Evolutionary conservation across 2,888 invertebrate species (phyloP), one percentile per base, ranked within the genome.

Genomic region (Sphaerophoria taeniata): DNA sequence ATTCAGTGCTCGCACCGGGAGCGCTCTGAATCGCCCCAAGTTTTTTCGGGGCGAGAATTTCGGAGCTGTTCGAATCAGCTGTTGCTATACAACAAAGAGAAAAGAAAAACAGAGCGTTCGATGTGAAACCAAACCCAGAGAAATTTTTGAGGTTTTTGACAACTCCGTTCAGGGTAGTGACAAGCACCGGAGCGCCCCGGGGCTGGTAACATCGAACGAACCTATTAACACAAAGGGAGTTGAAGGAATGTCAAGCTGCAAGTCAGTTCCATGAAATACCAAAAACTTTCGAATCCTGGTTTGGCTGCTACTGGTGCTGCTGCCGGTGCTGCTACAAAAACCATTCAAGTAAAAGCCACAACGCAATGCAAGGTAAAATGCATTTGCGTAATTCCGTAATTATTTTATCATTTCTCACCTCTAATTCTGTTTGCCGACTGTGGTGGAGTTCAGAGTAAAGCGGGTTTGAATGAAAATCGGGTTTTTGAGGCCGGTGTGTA

Each of bases 361-460:
- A 70, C 77, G 78, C 74, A 71, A 78, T 71, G 70, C 74, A 74
- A 83, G 83, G 78, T 83, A 74, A 74, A 78, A 78, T 83, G 74
- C 83, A 74, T 83, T 83, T 83, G 83, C 78, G 78, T 83, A 78
- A 78, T 78, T 83, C 53, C 53, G 74, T 83, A 83, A 83, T 83
- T 83, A 83, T 83, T 83, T 83, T 78, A 83, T 83, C 83, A 83
- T 83, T 83, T 74, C 83, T 77, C 73, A 78, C 73, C 72, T 77
- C 82, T 77, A 69, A 55, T 82, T 67, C 67, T 67, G 75, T 55
- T 67, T 81, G 76, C 71, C 36, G 55, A 36, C 43, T 24, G 51
- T 3, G 24, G 24, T 3, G 43, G 9, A 3, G 9, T 12, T 43
- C 43, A 11, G 11, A 11, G 11, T 65, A 2, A 2, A 24, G 24